Percentiles rank a stretch among this genome's conserved stretches.
phyloP scores from a whole-genome alignment of 1,140 invertebrate genomes.

The Trichonephila clavipes region DNA sequence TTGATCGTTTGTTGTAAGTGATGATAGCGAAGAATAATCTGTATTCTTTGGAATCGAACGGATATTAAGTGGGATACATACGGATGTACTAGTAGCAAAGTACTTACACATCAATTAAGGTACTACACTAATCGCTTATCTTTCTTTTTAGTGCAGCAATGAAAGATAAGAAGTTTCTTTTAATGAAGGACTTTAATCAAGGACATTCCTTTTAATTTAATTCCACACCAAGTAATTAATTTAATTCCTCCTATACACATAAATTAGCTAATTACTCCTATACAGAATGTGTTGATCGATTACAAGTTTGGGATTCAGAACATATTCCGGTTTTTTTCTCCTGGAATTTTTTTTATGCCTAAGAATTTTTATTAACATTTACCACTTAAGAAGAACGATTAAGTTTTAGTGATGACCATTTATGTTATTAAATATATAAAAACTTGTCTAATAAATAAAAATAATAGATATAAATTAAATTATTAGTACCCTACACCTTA shows the following conservation, averaged over 20 bases:
- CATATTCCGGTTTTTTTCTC: not conserved
- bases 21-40: slow-evolving; percentile 36
- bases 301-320: not conserved
- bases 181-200: slow-evolving; percentile 23
- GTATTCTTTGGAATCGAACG: not conserved
- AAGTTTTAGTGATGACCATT: too few relatives aligned
- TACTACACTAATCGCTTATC: not conserved
- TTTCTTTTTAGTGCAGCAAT: slow-evolving; percentile 14
- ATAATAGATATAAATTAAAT: too few relatives aligned
- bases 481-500: too few relatives aligned
- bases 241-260: slow-evolving; percentile 3
- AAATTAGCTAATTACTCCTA: slow-evolving; percentile 11
- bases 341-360: not conserved
- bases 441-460: too few relatives aligned
- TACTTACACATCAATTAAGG: slow-evolving; percentile 23
- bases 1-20: slow-evolving; percentile 56
- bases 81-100: not conserved
- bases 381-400: not conserved
- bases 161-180: slow-evolving; percentile 38
- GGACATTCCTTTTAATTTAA: slow-evolving; percentile 25
- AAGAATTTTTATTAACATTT: not conserved
- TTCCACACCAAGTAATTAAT: slow-evolving; percentile 15
- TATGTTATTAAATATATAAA: too few relatives aligned
- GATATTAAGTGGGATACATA: slow-evolving; percentile 16
- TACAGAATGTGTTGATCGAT: slow-evolving; percentile 11